Evolutionary conservation across 2,113 vertebrate genomes (phyloP).

Genomic region (Carlito syrichta): DNA sequence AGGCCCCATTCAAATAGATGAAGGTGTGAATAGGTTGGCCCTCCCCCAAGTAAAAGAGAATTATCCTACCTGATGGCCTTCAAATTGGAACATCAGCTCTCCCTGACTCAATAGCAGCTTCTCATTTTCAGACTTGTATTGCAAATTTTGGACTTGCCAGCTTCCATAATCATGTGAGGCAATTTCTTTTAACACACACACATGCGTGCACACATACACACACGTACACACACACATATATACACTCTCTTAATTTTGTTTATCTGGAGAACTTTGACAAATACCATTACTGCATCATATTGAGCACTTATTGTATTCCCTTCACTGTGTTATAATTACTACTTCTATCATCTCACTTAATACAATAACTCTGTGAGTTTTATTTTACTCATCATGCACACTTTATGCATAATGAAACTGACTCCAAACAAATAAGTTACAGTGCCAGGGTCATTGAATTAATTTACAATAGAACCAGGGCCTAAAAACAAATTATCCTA

Average conservation of each 20-base stretch:
- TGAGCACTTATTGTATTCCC: neutral
- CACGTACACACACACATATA: no score
- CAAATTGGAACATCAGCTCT: neutral
- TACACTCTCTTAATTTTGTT: neutral
- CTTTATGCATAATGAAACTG: neutral
- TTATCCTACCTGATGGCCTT: neutral
- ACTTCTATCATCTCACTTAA: neutral
- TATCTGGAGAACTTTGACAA: neutral
- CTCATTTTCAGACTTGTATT: neutral
- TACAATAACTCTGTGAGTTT: neutral
- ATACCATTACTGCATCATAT: neutral
- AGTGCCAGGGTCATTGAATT: neutral
- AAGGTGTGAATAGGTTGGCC: neutral
- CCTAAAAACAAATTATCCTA: neutral
- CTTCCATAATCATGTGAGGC: neutral
- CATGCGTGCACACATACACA: no score
- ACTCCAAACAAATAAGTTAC: neutral
- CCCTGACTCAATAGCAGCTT: neutral
- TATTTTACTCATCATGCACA: neutral
- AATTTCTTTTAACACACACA: neutral
- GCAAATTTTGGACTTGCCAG: neutral
- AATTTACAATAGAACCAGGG: neutral
- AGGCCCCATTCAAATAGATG: neutral
- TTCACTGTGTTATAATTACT: neutral
- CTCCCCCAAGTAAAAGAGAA: neutral